Evolutionary conservation across 2,113 vertebrate species (phyloP), one percentile per base, ranked within the genome.

Genomic region (Eubucco bourcierii): DNA sequence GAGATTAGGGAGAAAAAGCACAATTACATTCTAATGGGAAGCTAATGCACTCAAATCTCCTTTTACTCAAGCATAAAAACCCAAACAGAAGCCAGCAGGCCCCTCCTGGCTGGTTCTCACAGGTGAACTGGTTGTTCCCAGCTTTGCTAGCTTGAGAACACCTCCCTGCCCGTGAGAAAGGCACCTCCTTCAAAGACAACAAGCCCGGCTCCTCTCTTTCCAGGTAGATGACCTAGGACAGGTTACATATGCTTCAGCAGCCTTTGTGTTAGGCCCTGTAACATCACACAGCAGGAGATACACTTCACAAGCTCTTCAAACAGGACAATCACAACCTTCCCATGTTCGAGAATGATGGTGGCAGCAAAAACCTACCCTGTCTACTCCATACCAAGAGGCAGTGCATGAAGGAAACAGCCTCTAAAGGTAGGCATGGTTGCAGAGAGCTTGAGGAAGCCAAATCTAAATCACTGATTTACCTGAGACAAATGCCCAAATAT

Each of bases 31-130:
- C 87, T 90, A 94, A 94, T 59, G 90, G 78, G 72, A 95, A 94
- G n/a, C 78, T 67, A 83, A 67, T 39, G 71, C 63, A 70, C 66
- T 81, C 46, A 70, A 47, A 63, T 88, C 68, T 95, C 76, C 63
- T 84, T 93, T 88, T 93, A 92, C 85, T 94, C 95, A 94, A 95
- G 91, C 83, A 94, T 80, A 80, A 91, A 93, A 93, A 93, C 87
- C 71, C 89, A 95, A 96, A 87, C 41, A 87, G 84, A 95, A 95
- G 86, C 68, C 70, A 90, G 61, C 82, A 90, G 83, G 65, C 81
- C 76, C 81, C 85, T 93, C 85, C 92, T 63, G 60, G 88, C 63
- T 71, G 89, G 83, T 81, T 97, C 95, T 93, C 93, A 95, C 84
- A 92, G 82, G 50, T 31, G 44, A 95, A 91, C 65, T 80, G 83